These are phyloP conservation scores for Frankliniella intonsa DNA, from an alignment of 2,888 invertebrate species.

Conservation along the genomic window DNA sequence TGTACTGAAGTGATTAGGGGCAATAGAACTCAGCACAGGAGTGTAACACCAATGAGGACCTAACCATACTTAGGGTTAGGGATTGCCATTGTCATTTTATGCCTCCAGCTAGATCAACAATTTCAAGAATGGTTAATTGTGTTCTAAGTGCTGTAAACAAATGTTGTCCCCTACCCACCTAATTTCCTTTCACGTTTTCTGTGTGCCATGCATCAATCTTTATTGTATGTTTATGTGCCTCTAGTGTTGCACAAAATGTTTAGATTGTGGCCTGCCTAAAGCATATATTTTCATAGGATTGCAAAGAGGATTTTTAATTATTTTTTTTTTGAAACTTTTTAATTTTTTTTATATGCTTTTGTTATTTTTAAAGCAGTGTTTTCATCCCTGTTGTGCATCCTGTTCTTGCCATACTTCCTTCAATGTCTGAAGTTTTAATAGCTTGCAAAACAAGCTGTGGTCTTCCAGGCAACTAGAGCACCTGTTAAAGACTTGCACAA, in stretches of 20 bases:
- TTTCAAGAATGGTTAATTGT: too few relatives aligned
- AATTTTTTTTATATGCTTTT: not conserved
- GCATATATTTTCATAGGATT: constrained; percentile 21
- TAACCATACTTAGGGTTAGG: not conserved
- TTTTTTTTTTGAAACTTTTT: not conserved
- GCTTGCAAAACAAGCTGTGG: too few relatives aligned
- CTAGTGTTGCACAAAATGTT: constrained; percentile 1
- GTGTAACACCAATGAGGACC: not conserved
- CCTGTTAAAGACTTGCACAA: not conserved
- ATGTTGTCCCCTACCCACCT: too few relatives aligned
- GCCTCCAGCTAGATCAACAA: too few relatives aligned
- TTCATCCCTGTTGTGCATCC: not conserved
- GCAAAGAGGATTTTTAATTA: not conserved
- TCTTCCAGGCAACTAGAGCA: too few relatives aligned
- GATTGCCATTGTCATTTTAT: too few relatives aligned
- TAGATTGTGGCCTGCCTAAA: constrained; percentile 4
- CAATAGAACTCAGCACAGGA: too few relatives aligned
- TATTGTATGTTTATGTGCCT: constrained; percentile 7
- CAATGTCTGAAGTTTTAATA: too few relatives aligned
- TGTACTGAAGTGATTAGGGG: not conserved
- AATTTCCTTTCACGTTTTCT: not conserved
- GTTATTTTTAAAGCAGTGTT: not conserved
- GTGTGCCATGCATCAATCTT: constrained; percentile 4
- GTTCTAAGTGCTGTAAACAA: not conserved
- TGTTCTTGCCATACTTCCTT: not conserved